Evolutionary conservation across 2,888 invertebrate genomes (phyloP).

Genomic region (Leptinotarsa peninsularis): DNA sequence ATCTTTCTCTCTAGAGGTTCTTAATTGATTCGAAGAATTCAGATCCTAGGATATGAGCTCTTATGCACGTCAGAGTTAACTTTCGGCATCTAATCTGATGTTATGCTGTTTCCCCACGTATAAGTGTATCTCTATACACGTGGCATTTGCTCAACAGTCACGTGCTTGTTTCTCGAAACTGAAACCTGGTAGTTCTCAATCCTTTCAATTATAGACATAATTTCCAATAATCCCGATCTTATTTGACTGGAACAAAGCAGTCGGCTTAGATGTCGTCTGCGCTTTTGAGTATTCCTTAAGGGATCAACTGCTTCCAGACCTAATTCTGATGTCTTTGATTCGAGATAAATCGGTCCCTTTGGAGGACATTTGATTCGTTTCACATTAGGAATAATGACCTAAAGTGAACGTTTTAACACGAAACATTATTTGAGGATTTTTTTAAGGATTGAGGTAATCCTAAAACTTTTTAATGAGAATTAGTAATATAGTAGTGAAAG

Average conservation of each 20-base stretch:
- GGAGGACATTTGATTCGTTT: not conserved
- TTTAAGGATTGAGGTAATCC: too few relatives aligned
- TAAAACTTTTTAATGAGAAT: too few relatives aligned
- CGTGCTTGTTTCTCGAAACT: not conserved
- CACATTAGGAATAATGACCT: too few relatives aligned
- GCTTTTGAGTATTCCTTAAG: not conserved
- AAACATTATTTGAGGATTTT: rapidly evolving
- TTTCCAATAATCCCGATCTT: not conserved
- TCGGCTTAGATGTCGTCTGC: not conserved
- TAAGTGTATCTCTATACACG: not conserved
- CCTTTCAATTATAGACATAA: not conserved
- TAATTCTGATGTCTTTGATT: not conserved
- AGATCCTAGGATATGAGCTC: not conserved
- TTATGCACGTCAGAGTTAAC: not conserved
- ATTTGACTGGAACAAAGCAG: conserved; percentile 6
- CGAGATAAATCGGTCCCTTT: conserved; percentile 1
- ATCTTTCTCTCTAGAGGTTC: too few relatives aligned
- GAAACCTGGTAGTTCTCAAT: not conserved
- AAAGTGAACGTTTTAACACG: too few relatives aligned
- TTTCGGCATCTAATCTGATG: not conserved
- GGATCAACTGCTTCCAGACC: conserved; percentile 3
- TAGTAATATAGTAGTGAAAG: too few relatives aligned
- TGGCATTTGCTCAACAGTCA: not conserved
- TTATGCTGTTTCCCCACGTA: not conserved
- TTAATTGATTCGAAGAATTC: not conserved